phyloP scores from a whole-genome alignment of 2,113 vertebrate species.

The Steatornis caripensis region DNA sequence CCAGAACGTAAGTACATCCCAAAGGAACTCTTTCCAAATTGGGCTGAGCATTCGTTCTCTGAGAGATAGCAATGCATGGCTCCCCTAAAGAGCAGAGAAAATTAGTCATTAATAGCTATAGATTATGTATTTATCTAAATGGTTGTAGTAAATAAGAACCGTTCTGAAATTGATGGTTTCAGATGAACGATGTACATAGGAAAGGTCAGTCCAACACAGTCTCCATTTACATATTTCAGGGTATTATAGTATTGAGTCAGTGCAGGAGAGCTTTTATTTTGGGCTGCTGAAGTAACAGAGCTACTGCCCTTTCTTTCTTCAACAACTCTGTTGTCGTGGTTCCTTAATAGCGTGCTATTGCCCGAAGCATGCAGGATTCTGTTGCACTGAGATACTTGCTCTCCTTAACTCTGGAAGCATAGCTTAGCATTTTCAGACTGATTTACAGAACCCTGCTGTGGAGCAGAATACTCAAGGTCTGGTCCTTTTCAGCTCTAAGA shows the following conservation, averaged over 20 bases:
- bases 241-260: background rate
- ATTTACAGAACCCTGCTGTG: background rate
- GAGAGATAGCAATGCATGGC: background rate
- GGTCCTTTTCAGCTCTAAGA: background rate
- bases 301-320: background rate
- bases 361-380: background rate
- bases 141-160: background rate
- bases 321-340: background rate
- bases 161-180: background rate
- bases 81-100: background rate
- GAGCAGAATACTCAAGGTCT: background rate
- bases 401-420: background rate
- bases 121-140: background rate
- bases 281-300: background rate
- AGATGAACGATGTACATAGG: background rate
- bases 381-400: background rate
- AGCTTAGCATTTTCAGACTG: background rate
- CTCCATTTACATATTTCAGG: background rate
- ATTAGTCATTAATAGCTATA: rapidly evolving
- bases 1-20: constrained; percentile 78
- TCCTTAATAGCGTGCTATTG: background rate
- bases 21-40: background rate
- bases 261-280: background rate
- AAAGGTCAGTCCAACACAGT: background rate
- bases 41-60: background rate